A percentile compares a stretch with the other conserved stretches of the same genome.
Evolutionary conservation across 2,888 invertebrate genomes (phyloP).

Genomic region (Apotomis betuletana): DNA sequence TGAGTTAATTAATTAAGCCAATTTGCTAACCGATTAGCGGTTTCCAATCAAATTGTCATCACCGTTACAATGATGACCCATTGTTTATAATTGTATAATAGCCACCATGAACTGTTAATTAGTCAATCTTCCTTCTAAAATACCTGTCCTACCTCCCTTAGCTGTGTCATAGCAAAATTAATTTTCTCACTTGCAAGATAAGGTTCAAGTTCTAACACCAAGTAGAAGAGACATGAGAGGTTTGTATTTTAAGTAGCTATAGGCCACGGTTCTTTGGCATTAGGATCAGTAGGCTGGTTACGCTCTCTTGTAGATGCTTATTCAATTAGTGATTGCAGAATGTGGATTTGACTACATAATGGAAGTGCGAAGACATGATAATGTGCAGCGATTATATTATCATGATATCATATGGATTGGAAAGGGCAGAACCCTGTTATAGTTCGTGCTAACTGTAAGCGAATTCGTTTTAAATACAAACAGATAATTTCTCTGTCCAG

Average conservation of each 20-base stretch:
- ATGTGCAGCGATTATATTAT: not conserved
- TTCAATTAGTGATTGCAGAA: conserved; percentile 3
- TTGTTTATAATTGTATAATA: conserved; percentile 18
- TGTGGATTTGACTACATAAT: conserved; percentile 1
- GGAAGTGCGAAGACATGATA: not conserved
- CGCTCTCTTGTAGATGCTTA: conserved; percentile 3
- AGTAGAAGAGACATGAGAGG: not conserved
- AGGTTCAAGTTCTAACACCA: not conserved
- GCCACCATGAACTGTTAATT: conserved; percentile 1
- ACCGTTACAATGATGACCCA: conserved; percentile 15
- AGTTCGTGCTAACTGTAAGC: too few species aligned
- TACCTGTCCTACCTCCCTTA: not conserved
- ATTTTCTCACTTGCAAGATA: not conserved
- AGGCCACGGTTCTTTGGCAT: conserved; percentile 32
- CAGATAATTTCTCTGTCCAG: too few species aligned
- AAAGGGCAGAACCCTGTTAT: too few species aligned
- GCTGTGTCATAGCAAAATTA: not conserved
- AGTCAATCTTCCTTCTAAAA: not conserved
- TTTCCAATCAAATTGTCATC: conserved; percentile 24
- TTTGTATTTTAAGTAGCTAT: not conserved
- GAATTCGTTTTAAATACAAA: too few species aligned
- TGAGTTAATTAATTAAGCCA: not conserved
- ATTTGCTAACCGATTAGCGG: not conserved
- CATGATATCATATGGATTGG: too few species aligned
- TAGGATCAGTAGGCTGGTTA: conserved; percentile 17